Evolutionary conservation across 2,888 invertebrate species (phyloP), one percentile per base, ranked within the genome.

Genomic region (Drosophila pegasa): DNA sequence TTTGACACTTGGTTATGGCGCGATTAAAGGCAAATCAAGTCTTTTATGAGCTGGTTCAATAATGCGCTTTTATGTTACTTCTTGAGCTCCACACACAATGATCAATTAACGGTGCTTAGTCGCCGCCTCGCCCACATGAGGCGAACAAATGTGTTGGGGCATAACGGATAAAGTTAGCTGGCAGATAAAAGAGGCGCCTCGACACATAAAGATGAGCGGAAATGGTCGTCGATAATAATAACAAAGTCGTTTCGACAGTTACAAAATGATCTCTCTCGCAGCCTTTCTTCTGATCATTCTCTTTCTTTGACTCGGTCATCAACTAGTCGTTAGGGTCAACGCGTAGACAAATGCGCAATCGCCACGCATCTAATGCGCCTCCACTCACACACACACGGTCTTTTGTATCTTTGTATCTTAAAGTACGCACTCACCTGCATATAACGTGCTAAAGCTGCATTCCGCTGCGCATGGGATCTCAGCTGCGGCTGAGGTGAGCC

Each of bases 371-470:
- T 33, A 38, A 66, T 45, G 60, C 62, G 58, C 57, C 69, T 60
- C 56, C 74, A 55, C 57, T 54, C 47, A 43, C 41, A 43, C 57
- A 41, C 40, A 27, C 20, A 37, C 25, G 5, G 14, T 8, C 33
- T 18, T 65, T 63, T 68, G 74, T 57, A 47, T 56, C 51, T 64
- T 50, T 43, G 73, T 68, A 71, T 75, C 75, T 80, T 40, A 45
- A 35, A 71, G 69, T 71, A 73, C 69, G 51, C 70, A 89, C 91
- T 91, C 90, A 95, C 94, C 93, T 95, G 94, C 94, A 95, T 95
- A 89, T 94, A 94, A 59, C 94, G 93, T 65, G 94, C 94, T 90
- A 95, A 94, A 89, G 95, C 86, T 54, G 85, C 85, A 67, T 95
- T 94, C 90, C 95, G 95, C 72, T 90, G 90, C 72, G 95, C 93